These are phyloP conservation scores for Thymallus thymallus DNA, from an alignment of 2,113 vertebrate species.

Conservation along the genomic window DNA sequence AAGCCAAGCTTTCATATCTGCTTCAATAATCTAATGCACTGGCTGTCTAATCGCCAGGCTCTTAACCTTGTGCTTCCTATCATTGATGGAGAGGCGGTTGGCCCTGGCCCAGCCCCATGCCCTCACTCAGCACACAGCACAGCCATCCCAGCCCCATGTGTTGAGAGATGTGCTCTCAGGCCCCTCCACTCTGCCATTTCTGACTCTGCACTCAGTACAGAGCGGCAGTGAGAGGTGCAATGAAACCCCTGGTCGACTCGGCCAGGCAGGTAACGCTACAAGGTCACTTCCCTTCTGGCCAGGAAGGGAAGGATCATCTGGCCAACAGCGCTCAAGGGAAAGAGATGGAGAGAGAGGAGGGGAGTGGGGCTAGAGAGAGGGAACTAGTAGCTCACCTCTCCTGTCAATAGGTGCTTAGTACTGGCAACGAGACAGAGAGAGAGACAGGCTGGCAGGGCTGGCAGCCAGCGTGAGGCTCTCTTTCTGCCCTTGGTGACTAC, in stretches of 20 bases:
- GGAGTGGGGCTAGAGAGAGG: slow-evolving; percentile 6
- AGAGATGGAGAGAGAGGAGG: slow-evolving; percentile 31
- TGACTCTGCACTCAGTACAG: not conserved
- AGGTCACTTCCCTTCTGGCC: not conserved
- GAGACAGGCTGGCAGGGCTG: slow-evolving; percentile 7
- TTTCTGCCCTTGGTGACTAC: slow-evolving; percentile 21
- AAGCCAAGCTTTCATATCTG: slow-evolving; percentile 42
- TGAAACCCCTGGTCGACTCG: too few species aligned
- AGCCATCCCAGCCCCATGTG: not conserved
- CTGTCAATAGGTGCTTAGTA: not conserved
- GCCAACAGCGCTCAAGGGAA: not conserved
- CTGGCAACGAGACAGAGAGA: slow-evolving; percentile 5
- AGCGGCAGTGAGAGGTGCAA: not conserved
- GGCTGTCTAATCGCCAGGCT: slow-evolving; percentile 62
- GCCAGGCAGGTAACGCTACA: not conserved
- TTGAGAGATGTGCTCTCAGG: not conserved
- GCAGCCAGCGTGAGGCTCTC: slow-evolving; percentile 28
- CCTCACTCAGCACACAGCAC: not conserved
- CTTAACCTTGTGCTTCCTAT: slow-evolving; percentile 46
- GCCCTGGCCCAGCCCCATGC: slow-evolving; percentile 1
- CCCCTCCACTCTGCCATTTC: not conserved
- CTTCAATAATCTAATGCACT: slow-evolving; percentile 65
- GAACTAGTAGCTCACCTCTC: not conserved
- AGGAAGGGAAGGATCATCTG: slow-evolving; percentile 11
- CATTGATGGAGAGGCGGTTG: slow-evolving; percentile 60